phyloP scores from a whole-genome alignment of 2,888 invertebrate genomes.

The Cryptocheilus praepositus region DNA sequence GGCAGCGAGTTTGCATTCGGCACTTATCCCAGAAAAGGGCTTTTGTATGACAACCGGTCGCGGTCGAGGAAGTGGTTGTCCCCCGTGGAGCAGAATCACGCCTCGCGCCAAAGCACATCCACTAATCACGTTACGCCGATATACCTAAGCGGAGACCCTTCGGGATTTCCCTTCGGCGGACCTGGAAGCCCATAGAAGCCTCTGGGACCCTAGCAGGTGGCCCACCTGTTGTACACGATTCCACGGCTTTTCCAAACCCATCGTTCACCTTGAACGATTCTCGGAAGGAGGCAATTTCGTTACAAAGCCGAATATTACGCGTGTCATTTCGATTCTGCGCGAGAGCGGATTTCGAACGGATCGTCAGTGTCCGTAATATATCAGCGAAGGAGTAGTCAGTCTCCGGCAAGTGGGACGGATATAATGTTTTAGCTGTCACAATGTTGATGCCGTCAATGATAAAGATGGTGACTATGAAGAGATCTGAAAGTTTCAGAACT shows the following conservation, averaged over 20 bases:
- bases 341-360: no score
- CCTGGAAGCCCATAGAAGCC: conserved; percentile 5
- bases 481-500: no score
- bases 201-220: conserved; percentile 32
- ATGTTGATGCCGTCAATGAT: no score
- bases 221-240: conserved; percentile 34
- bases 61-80: conserved; percentile 17
- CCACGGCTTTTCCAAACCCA: conserved; percentile 24
- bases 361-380: no score
- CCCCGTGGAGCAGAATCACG: conserved; percentile 64
- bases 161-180: conserved; percentile 6
- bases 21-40: conserved; percentile 40
- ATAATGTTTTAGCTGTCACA: no score
- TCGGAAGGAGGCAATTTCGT: no score
- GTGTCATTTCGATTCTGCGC: no score
- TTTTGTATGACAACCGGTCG: conserved; percentile 1
- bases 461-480: no score
- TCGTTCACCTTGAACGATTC: no score
- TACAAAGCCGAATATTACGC: no score
- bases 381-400: no score
- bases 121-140: conserved; percentile 56
- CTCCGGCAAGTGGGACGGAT: no score
- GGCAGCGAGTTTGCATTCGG: conserved; percentile 38
- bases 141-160: conserved; percentile 20
- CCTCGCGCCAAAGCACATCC: conserved; percentile 42